Percentiles rank a stretch among this genome's conserved stretches.
Evolutionary conservation across 2,113 vertebrate species (phyloP).

Genomic region (Cololabis saira): DNA sequence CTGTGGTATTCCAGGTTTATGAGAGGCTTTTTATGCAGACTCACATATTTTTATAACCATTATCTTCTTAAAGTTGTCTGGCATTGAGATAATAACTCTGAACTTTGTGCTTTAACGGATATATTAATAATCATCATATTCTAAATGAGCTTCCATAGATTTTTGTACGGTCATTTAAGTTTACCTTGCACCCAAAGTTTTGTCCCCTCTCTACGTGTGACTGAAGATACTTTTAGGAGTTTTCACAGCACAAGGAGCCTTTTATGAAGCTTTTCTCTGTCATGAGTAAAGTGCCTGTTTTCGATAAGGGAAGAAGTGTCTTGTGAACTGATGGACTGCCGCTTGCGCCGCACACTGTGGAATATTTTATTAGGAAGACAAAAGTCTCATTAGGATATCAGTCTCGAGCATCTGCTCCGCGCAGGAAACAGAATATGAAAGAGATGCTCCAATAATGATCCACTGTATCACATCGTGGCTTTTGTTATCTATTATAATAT

Average conservation of each 20-base stretch:
- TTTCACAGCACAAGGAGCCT: conserved; percentile 13
- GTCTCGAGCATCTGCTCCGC: conserved; percentile 1
- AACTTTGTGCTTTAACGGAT: neutral
- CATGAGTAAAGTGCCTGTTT: conserved; percentile 60
- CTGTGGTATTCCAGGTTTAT: neutral
- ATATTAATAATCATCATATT: neutral
- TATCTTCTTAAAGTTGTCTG: conserved; percentile 20
- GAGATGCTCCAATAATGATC: conserved; percentile 19
- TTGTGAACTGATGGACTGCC: conserved; percentile 6
- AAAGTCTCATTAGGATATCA: conserved; percentile 31
- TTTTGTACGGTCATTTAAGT: conserved; percentile 22
- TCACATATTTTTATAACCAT: neutral
- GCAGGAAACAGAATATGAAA: conserved; percentile 32
- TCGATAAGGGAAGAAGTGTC: neutral
- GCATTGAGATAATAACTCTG: neutral
- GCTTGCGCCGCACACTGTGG: neutral
- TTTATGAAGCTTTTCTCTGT: conserved; percentile 26
- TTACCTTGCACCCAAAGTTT: neutral
- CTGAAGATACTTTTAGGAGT: conserved; percentile 18
- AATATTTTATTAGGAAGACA: conserved; percentile 5
- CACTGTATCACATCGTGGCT: neutral
- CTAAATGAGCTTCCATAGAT: neutral
- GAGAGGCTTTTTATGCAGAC: conserved; percentile 32
- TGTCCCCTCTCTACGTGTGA: neutral
- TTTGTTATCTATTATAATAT: conserved; percentile 15